Evolutionary conservation across 1,140 invertebrate species (phyloP).

Genomic region (Belonocnema kinseyi): DNA sequence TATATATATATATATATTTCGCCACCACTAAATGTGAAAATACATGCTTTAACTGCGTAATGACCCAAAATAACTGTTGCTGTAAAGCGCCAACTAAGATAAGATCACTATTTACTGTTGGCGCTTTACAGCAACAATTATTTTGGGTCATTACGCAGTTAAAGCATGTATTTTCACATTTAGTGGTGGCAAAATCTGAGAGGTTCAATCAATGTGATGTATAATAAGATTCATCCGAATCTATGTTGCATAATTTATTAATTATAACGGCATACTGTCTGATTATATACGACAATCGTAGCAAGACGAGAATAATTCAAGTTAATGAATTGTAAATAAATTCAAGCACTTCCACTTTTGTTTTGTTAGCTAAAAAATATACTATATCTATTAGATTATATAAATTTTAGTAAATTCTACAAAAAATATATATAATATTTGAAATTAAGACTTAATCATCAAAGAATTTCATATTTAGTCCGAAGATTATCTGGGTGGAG

Average conservation of each 20-base stretch:
- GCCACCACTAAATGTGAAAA: constrained; percentile 1
- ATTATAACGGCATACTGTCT: neutral
- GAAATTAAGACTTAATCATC: too few species aligned
- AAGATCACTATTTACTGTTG: neutral
- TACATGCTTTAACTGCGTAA: constrained; percentile 5
- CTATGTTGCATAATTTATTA: constrained; percentile 8
- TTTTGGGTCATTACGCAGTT: constrained; percentile 14
- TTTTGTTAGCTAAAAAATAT: too few species aligned
- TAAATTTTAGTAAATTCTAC: too few species aligned
- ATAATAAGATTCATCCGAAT: constrained; percentile 12
- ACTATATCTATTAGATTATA: too few species aligned
- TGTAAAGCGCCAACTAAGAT: neutral
- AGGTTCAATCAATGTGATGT: constrained; percentile 8
- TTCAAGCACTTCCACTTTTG: neutral
- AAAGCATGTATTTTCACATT: constrained; percentile 5
- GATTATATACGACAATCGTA: neutral
- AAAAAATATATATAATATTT: too few species aligned
- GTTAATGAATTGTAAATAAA: neutral
- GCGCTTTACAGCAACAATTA: neutral
- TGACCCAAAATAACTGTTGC: constrained; percentile 12
- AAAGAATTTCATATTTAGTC: neutral
- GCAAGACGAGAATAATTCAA: neutral
- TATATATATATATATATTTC: too few species aligned
- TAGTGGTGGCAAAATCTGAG: neutral
- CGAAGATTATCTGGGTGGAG: neutral